Conservation (phyloP, 2,888 invertebrate species). For the Melanchra persicariae region DNA sequence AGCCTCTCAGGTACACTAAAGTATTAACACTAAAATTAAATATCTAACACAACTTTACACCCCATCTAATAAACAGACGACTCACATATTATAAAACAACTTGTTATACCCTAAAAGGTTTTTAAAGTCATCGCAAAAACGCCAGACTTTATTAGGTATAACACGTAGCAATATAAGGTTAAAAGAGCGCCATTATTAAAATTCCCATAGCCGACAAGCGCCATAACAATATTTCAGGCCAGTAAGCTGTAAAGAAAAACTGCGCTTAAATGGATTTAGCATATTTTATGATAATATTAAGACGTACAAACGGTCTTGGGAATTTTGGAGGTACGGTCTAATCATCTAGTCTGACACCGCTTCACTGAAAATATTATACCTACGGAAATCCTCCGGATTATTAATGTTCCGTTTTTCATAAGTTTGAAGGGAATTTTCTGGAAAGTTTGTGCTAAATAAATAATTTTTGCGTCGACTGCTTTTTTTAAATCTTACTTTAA, state of each 20-base stretch:
- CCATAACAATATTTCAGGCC: constrained; percentile 83
- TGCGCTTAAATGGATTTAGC: constrained; percentile 83
- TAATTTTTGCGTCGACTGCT: constrained; percentile 24
- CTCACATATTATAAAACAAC: constrained; percentile 65
- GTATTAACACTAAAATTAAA: constrained; percentile 11
- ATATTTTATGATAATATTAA: constrained; percentile 83
- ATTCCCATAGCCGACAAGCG: constrained; percentile 76
- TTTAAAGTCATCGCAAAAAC: constrained; percentile 61
- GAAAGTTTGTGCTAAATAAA: constrained; percentile 41
- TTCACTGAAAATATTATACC: constrained; percentile 62
- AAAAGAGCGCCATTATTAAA: constrained; percentile 76
- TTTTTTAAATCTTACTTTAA: background rate
- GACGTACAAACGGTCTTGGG: constrained; percentile 74
- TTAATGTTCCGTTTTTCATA: constrained; percentile 66
- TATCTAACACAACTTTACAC: constrained; percentile 21
- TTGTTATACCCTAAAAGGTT: constrained; percentile 63
- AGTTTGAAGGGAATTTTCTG: constrained; percentile 49
- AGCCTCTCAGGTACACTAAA: no score
- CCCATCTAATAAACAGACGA: constrained; percentile 45
- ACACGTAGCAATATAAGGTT: constrained; percentile 65
- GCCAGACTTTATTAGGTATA: constrained; percentile 74
- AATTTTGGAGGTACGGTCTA: constrained; percentile 67
- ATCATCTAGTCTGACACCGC: constrained; percentile 67
- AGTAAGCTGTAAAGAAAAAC: constrained; percentile 82
- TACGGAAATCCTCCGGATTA: constrained; percentile 59